phyloP scores from a whole-genome alignment of 2,113 vertebrate species.

The Catharus fuscescens region DNA sequence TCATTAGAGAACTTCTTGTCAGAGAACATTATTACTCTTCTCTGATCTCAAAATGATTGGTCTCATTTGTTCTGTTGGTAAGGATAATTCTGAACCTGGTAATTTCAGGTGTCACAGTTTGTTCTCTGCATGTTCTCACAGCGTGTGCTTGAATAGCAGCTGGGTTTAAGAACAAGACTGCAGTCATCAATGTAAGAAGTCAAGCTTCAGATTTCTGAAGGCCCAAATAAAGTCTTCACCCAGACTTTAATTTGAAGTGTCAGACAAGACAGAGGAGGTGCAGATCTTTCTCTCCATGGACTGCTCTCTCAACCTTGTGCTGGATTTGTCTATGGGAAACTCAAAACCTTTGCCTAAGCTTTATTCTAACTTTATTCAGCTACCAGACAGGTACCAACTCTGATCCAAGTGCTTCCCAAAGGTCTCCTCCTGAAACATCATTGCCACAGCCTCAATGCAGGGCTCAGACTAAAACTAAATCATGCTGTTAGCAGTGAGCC shows the following conservation, averaged over 20 bases:
- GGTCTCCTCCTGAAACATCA: not conserved
- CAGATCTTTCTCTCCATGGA: not conserved
- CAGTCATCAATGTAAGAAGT: not conserved
- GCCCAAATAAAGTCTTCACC: not conserved
- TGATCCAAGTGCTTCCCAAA: not conserved
- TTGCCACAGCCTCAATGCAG: not conserved
- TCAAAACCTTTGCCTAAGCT: not conserved
- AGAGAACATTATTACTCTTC: not conserved
- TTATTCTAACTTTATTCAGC: not conserved
- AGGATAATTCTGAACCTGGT: not conserved
- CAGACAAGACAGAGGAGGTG: not conserved
- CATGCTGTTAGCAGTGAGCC: not conserved
- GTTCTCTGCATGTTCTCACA: not conserved
- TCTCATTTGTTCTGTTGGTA: not conserved
- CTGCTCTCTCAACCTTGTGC: not conserved
- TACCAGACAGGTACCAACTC: not conserved
- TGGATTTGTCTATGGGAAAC: not conserved
- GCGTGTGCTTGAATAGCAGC: not conserved
- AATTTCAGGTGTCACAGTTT: conserved; percentile 31
- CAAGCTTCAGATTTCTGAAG: not conserved
- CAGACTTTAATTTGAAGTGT: not conserved
- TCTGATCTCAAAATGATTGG: not conserved
- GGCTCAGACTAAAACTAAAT: not conserved
- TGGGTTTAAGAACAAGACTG: not conserved
- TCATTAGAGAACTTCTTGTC: not conserved